A percentile compares a stretch with the other conserved stretches of the same genome.
phyloP scores from a whole-genome alignment of 2,888 invertebrate genomes.

The Calameuta idolon region DNA sequence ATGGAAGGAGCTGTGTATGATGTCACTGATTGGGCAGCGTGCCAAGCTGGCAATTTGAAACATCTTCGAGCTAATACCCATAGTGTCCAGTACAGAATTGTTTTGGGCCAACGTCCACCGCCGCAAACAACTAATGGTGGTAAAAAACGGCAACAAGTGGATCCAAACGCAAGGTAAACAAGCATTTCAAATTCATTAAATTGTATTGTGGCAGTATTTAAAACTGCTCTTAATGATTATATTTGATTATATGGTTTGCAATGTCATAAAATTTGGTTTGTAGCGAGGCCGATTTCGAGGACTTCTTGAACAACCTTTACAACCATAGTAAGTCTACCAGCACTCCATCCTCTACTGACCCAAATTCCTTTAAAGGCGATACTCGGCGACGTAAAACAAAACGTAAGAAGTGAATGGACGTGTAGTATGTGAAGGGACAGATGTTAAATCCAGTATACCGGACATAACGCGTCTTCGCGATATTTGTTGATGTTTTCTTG shows the following conservation, averaged over 20 bases:
- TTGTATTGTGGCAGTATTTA: slow-evolving; percentile 27
- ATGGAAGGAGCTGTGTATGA: slow-evolving; percentile 97
- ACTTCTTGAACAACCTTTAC: slow-evolving; percentile 84
- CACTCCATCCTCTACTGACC: slow-evolving; percentile 58
- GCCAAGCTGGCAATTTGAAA: slow-evolving; percentile 83
- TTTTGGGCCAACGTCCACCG: slow-evolving; percentile 77
- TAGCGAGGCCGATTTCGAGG: slow-evolving; percentile 83
- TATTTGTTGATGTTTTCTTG: background rate
- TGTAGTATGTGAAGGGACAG: slow-evolving; percentile 3
- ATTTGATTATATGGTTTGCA: slow-evolving; percentile 6
- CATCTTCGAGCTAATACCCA: slow-evolving; percentile 93
- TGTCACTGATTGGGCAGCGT: slow-evolving; percentile 97
- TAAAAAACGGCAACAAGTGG: slow-evolving; percentile 59
- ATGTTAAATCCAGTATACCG: background rate
- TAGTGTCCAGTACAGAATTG: slow-evolving; percentile 89
- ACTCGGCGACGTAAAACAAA: slow-evolving; percentile 61
- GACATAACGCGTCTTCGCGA: background rate
- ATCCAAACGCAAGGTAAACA: slow-evolving; percentile 58
- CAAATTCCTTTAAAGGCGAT: slow-evolving; percentile 54
- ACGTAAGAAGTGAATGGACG: slow-evolving; percentile 56
- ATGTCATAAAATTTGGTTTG: slow-evolving; percentile 30
- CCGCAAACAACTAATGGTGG: slow-evolving; percentile 65
- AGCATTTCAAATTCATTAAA: slow-evolving; percentile 3
- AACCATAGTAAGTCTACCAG: slow-evolving; percentile 72
- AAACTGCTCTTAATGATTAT: slow-evolving; percentile 10